phyloP scores from a whole-genome alignment of 1,140 invertebrate species.

The Heliconius eleuchia region DNA sequence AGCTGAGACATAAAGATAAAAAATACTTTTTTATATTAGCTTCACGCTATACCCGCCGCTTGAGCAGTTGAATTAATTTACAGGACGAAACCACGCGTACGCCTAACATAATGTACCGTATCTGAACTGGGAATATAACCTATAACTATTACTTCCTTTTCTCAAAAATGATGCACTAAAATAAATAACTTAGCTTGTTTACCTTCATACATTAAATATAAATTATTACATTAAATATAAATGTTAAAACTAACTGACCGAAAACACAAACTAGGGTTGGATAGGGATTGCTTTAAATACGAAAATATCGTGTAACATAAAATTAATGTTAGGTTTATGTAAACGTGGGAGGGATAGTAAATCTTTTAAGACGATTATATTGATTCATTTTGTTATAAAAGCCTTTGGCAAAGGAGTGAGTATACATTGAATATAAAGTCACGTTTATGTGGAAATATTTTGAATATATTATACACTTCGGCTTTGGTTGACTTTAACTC shows the following conservation, averaged over 20 bases:
- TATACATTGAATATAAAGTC: neutral
- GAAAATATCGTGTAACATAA: neutral
- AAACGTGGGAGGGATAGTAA: neutral
- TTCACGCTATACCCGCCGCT: too few relatives aligned
- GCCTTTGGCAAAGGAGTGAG: slow-evolving; percentile 20
- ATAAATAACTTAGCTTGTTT: too few relatives aligned
- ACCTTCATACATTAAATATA: neutral
- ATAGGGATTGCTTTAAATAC: neutral
- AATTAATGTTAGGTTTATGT: neutral
- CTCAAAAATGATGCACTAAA: too few relatives aligned
- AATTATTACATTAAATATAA: too few relatives aligned
- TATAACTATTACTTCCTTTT: too few relatives aligned
- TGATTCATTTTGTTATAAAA: neutral
- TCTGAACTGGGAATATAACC: too few relatives aligned
- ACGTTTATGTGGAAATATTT: neutral
- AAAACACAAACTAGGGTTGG: neutral
- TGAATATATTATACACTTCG: neutral
- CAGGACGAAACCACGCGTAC: too few relatives aligned
- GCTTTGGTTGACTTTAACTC: neutral
- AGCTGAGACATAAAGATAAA: too few relatives aligned
- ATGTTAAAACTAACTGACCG: neutral
- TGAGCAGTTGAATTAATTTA: too few relatives aligned
- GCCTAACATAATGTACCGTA: too few relatives aligned
- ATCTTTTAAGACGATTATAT: slow-evolving; percentile 6
- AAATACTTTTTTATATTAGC: too few relatives aligned